Evolutionary conservation across 2,797 vertebrate genomes (phyloP).

Genomic region (Buceros bicornis): DNA sequence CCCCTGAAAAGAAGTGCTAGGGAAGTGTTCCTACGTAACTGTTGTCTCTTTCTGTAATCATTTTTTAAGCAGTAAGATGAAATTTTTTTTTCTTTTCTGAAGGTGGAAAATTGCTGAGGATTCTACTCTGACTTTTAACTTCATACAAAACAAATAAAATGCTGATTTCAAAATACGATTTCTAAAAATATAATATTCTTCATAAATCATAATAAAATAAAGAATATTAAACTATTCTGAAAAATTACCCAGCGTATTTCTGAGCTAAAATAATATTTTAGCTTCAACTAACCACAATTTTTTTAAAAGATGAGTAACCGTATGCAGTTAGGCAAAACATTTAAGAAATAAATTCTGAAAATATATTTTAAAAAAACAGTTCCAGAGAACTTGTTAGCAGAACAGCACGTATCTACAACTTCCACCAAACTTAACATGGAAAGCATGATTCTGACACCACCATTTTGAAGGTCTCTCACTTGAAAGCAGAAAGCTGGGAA

Average conservation of each 20-base stretch:
- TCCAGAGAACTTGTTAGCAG: not conserved
- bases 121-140: not conserved
- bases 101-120: not conserved
- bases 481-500: not conserved
- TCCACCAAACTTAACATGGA: not conserved
- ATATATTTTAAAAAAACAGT: not conserved
- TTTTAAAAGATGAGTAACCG: not conserved
- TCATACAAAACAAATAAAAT: not conserved
- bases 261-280: not conserved
- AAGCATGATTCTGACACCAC: not conserved
- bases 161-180: not conserved
- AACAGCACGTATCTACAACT: not conserved
- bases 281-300: not conserved
- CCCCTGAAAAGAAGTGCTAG: not conserved
- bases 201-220: not conserved
- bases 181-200: not conserved
- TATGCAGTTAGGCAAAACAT: not conserved
- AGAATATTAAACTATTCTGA: not conserved
- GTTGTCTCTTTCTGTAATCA: not conserved
- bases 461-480: not conserved
- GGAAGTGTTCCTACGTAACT: not conserved
- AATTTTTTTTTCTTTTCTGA: not conserved
- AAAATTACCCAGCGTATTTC: not conserved
- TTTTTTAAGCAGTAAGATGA: not conserved
- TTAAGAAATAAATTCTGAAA: not conserved